phyloP scores from a whole-genome alignment of 2,797 vertebrate species.

The Hylomyscus alleni region DNA sequence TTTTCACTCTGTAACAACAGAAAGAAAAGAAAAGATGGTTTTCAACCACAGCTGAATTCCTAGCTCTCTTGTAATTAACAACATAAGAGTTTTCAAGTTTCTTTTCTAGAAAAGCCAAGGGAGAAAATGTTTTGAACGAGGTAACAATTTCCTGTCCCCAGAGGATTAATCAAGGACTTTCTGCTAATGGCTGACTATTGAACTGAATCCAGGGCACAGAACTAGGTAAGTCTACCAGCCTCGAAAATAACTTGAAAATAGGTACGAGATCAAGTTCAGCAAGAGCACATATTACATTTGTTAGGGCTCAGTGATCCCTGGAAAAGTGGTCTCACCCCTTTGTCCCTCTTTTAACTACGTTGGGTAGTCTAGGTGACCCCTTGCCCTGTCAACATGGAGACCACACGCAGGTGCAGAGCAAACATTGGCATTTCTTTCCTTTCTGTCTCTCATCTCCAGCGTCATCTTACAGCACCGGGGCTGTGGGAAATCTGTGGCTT shows the following conservation, averaged over 20 bases:
- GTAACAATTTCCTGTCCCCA: constrained; percentile 18
- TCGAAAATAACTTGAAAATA: constrained; percentile 6
- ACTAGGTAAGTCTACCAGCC: background rate
- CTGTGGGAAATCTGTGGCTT: background rate
- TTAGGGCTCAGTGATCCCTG: too few relatives aligned
- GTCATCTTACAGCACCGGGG: background rate
- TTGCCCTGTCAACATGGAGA: background rate
- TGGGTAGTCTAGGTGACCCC: background rate
- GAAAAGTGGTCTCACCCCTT: background rate
- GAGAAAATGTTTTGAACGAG: constrained; percentile 72
- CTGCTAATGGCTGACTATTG: background rate
- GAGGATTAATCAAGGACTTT: constrained; percentile 64
- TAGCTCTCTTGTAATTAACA: constrained; percentile 25
- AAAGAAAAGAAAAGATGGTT: background rate
- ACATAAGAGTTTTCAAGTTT: background rate
- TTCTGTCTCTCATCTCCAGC: background rate
- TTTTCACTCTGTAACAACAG: background rate
- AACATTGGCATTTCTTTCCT: background rate
- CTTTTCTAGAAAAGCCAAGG: constrained; percentile 52
- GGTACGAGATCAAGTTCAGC: background rate
- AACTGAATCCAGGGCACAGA: background rate
- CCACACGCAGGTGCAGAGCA: background rate
- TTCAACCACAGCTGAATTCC: background rate
- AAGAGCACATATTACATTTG: background rate
- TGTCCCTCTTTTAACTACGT: background rate